Evolutionary conservation across 2,888 invertebrate species (phyloP), one percentile per base, ranked within the genome.

Genomic region (Conchocele bisecta): DNA sequence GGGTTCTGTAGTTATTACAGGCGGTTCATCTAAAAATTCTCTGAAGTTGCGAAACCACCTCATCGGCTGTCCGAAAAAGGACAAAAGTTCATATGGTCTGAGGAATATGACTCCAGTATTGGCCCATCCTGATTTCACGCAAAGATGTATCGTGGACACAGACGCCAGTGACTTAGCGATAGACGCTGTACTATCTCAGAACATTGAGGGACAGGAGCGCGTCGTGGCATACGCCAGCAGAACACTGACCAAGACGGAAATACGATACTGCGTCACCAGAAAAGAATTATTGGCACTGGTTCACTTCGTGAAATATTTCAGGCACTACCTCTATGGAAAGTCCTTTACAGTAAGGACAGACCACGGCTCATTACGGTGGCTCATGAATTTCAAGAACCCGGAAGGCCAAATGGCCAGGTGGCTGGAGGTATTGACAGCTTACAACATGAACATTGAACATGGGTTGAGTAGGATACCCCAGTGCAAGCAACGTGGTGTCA

Each of bases 321-420:
- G 66, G 4, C 54, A 66, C 33, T 82, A 78, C 37, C 33, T 82
- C 1, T 71, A 53, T 39, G 69, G 80, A 1, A 24, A 56, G 17
- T 22, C 28, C 5, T 70, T 73, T 22, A 37, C 67, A 1, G 39
- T 75, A 5, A 33, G 71, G 9, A 70, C 66, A 6, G 79, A 81
- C 37, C 75, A 79, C 56, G 51, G 63, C 15, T 39, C 69, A 15
- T 53, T 79, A 39, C 26, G 35, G 44, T 79, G 70, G 70, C 53
- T 79, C 13, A 31, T 65, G 13, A 31, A 41, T 2, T 69, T 70
- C 26, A 61, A 58, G 26, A 9, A 59, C 20, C 26, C 17, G 22
- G 33, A 58, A 46, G 48, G 44, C 26, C 42, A 44, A 33, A 35
- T 65, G 53, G 59, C 69, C n/a, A 29, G 69, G 20, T 76, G 70